Percentiles rank a stretch among this genome's conserved stretches.
phyloP scores from a whole-genome alignment of 2,888 invertebrate genomes.

The Amblyjoppa fuscipennis region DNA sequence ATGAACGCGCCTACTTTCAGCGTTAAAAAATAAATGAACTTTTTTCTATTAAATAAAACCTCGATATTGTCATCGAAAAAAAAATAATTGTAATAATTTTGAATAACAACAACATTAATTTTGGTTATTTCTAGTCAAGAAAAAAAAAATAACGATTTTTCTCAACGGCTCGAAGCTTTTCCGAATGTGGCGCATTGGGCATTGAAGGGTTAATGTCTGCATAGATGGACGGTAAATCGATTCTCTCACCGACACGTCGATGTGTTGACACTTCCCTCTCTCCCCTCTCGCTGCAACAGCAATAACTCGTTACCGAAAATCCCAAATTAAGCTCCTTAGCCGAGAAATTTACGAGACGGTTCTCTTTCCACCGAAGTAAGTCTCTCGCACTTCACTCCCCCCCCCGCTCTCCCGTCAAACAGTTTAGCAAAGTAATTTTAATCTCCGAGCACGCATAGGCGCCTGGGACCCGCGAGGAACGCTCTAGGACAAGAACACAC shows the following conservation, averaged over 20 bases:
- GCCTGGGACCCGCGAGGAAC: constrained; percentile 62
- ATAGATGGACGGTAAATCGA: constrained; percentile 18
- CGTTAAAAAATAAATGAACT: not conserved
- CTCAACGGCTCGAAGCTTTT: not conserved
- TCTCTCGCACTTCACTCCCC: constrained; percentile 61
- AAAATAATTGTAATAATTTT: not conserved
- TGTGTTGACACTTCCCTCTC: constrained; percentile 75
- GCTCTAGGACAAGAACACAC: constrained; percentile 31
- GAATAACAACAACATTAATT: not conserved
- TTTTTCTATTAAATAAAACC: not conserved
- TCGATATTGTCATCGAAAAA: not conserved
- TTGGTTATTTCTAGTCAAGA: too few species aligned
- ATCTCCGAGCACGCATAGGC: constrained; percentile 79
- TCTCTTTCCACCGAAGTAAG: constrained; percentile 64
- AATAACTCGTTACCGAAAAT: constrained; percentile 85
- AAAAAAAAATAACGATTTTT: not conserved
- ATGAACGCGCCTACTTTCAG: not conserved
- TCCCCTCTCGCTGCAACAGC: constrained; percentile 52
- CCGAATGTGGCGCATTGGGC: not conserved
- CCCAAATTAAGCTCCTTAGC: constrained; percentile 85
- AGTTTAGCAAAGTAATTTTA: constrained; percentile 84
- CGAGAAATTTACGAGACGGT: constrained; percentile 83
- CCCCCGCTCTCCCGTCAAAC: constrained; percentile 72
- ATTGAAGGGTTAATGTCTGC: not conserved
- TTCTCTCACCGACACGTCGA: constrained; percentile 63